Evolutionary conservation across 2,113 vertebrate genomes (phyloP).

Genomic region (Leucoraja erinaceus): DNA sequence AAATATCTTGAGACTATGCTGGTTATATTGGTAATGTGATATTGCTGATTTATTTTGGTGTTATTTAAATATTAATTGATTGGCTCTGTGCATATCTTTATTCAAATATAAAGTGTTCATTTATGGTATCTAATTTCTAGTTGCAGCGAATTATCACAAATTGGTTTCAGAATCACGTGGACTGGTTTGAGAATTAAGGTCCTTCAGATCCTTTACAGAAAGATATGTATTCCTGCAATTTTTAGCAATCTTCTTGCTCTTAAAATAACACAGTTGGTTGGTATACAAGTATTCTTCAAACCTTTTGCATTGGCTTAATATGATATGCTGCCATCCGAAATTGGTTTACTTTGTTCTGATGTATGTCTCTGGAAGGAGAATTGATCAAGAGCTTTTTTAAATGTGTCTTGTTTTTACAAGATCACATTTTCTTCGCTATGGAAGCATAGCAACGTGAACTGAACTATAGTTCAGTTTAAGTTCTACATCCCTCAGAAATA

Average conservation of each 20-base stretch:
- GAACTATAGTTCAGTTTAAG: too few species aligned
- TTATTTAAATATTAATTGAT: conserved; percentile 49
- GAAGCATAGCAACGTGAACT: too few species aligned
- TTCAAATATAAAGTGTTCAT: not conserved
- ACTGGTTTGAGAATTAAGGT: not conserved
- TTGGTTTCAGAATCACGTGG: not conserved
- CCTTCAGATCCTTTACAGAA: not conserved
- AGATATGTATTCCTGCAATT: not conserved
- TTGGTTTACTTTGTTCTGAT: too few species aligned
- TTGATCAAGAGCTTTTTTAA: not conserved
- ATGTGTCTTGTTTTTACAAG: not conserved
- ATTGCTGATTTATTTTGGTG: conserved; percentile 61
- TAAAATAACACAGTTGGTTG: not conserved
- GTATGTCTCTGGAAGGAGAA: too few species aligned
- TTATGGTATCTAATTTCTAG: not conserved
- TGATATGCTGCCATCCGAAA: too few species aligned
- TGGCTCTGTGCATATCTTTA: not conserved
- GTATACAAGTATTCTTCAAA: not conserved
- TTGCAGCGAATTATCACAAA: not conserved
- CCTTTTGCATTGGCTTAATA: not conserved
- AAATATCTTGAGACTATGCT: conserved; percentile 59
- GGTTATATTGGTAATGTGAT: conserved; percentile 56
- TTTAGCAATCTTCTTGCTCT: not conserved
- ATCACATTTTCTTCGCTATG: too few species aligned
- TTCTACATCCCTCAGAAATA: too few species aligned